Evolutionary conservation across 2,888 invertebrate species (phyloP).

Genomic region (Microplitis manilae): DNA sequence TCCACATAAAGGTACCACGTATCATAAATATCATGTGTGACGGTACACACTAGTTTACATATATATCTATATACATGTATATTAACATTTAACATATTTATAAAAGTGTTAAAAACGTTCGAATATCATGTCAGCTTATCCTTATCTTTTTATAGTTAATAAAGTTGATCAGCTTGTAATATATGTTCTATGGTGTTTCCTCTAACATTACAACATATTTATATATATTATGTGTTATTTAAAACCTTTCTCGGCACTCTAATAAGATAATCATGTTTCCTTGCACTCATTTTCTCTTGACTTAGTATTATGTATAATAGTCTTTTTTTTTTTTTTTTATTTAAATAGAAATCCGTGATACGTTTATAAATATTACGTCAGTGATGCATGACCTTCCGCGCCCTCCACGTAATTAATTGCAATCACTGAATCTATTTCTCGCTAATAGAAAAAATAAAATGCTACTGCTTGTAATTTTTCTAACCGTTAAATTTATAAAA

Average conservation of each 20-base stretch:
- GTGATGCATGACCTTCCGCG: constrained; percentile 23
- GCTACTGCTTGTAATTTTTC: neutral
- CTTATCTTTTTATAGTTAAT: neutral
- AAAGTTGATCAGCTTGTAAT: neutral
- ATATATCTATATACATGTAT: neutral
- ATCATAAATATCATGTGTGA: neutral
- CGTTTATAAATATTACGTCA: constrained; percentile 34
- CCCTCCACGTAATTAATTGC: constrained; percentile 15
- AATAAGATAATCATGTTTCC: constrained; percentile 7
- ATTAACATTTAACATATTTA: too few relatives aligned
- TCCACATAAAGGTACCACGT: neutral
- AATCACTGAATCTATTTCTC: neutral
- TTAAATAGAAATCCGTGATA: constrained; percentile 19
- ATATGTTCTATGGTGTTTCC: neutral
- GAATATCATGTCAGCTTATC: neutral
- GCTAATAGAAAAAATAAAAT: constrained; percentile 8
- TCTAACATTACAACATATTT: neutral
- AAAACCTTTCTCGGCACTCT: neutral
- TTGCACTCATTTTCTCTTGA: constrained; percentile 6
- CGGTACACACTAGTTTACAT: neutral
- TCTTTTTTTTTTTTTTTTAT: neutral
- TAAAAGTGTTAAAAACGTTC: too few relatives aligned
- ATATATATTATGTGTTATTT: neutral
- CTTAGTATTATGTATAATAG: constrained; percentile 9
- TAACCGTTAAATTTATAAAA: too few relatives aligned